These are phyloP conservation scores for Rhynchotus rufescens DNA, from an alignment of 2,797 vertebrate species.

Conservation along the genomic window DNA sequence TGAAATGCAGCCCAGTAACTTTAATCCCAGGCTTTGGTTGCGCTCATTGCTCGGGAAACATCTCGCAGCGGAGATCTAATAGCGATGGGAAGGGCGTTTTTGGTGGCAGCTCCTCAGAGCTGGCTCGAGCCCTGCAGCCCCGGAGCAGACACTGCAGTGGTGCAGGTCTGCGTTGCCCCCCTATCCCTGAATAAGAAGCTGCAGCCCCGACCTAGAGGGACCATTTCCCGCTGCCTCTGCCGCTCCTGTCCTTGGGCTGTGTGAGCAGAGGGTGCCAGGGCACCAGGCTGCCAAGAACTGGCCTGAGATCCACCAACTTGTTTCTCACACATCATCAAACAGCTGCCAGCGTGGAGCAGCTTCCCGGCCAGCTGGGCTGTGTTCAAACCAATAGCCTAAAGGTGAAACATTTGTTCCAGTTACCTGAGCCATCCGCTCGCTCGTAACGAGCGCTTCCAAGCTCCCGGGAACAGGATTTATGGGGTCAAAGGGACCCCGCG, in stretches of 20 bases:
- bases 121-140: fast-evolving
- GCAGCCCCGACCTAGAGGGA: conserved; percentile 34
- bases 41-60: background rate
- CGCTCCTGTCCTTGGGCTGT: conserved; percentile 43
- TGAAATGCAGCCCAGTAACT: background rate
- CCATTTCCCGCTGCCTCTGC: conserved; percentile 37
- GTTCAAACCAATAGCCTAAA: conserved; percentile 54
- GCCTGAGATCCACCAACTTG: conserved; percentile 24
- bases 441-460: background rate
- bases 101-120: background rate
- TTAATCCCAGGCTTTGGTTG: background rate
- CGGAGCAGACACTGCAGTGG: background rate
- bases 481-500: background rate
- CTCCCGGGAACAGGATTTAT: conserved; percentile 15
- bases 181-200: background rate
- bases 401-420: conserved; percentile 66
- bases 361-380: conserved; percentile 50
- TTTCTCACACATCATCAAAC: conserved; percentile 54
- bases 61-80: fast-evolving
- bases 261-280: conserved; percentile 30
- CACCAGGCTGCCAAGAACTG: conserved; percentile 45
- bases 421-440: conserved; percentile 53
- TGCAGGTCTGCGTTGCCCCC: background rate
- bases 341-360: conserved; percentile 35
- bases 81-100: background rate